Evolutionary conservation across 2,888 invertebrate species (phyloP).

Genomic region (Malthinus flaveolus): DNA sequence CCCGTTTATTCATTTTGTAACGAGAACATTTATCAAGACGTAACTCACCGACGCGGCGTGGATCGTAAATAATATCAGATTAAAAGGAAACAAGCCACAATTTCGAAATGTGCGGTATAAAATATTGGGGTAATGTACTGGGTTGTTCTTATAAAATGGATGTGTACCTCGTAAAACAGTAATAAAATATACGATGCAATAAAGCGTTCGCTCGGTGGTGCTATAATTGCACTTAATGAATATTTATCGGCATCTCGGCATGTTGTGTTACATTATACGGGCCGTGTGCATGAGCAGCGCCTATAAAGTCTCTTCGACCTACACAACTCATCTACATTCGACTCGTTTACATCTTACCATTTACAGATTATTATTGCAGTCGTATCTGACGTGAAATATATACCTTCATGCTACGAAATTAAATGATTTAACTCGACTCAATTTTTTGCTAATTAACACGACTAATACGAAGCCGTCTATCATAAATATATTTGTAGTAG

Average conservation of each 20-base stretch:
- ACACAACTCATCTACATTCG: slow-evolving; percentile 55
- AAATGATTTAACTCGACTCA: slow-evolving; percentile 41
- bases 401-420: slow-evolving; percentile 39
- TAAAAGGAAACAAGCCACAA: slow-evolving; percentile 37
- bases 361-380: slow-evolving; percentile 50
- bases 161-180: slow-evolving; percentile 52
- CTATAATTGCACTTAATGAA: slow-evolving; percentile 57
- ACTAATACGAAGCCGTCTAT: slow-evolving; percentile 16
- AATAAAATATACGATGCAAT: slow-evolving; percentile 56
- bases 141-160: slow-evolving; percentile 42
- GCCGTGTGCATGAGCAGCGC: slow-evolving; percentile 47
- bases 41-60: slow-evolving; percentile 19
- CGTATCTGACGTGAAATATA: slow-evolving; percentile 50
- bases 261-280: slow-evolving; percentile 49
- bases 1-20: slow-evolving; percentile 22
- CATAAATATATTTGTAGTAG: slow-evolving; percentile 15
- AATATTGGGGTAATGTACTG: slow-evolving; percentile 42
- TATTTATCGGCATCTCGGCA: slow-evolving; percentile 54
- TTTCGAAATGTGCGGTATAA: slow-evolving; percentile 36
- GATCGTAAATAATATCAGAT: slow-evolving; percentile 36
- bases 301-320: slow-evolving; percentile 49
- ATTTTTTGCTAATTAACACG: slow-evolving; percentile 8
- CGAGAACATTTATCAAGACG: slow-evolving; percentile 26
- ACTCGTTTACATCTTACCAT: slow-evolving; percentile 50
- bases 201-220: slow-evolving; percentile 55